phyloP scores from a whole-genome alignment of 2,113 vertebrate genomes.

The Callorhinus ursinus region DNA sequence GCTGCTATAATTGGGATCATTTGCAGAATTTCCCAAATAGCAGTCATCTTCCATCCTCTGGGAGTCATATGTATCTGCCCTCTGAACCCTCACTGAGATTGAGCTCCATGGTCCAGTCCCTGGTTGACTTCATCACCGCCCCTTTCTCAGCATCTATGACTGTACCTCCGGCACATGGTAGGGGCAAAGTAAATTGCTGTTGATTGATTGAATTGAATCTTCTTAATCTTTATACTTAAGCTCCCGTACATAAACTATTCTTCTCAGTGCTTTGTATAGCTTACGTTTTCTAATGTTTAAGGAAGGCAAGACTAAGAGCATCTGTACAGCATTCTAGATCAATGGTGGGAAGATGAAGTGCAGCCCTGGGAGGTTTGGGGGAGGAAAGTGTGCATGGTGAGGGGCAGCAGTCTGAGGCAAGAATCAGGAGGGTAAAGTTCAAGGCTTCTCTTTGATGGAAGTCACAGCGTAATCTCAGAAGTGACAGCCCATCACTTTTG shows the following conservation, averaged over 20 bases:
- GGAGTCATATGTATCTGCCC: neutral
- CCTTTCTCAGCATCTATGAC: neutral
- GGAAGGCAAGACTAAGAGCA: neutral
- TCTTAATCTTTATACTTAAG: neutral
- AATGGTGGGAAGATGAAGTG: neutral
- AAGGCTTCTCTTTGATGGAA: neutral
- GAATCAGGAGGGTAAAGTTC: neutral
- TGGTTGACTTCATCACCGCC: neutral
- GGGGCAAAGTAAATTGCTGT: neutral
- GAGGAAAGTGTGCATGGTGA: neutral
- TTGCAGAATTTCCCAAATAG: neutral
- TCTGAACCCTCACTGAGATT: neutral
- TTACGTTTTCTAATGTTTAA: constrained; percentile 9
- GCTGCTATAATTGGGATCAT: neutral
- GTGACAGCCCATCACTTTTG: neutral
- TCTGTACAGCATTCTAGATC: neutral
- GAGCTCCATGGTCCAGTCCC: neutral
- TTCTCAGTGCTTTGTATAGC: neutral
- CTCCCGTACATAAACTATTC: neutral
- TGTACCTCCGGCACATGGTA: neutral
- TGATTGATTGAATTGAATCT: neutral
- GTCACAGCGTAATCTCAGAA: neutral
- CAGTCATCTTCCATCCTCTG: neutral
- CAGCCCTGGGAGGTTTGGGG: neutral
- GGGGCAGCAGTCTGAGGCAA: neutral